Conservation (phyloP, 2,797 vertebrate genomes). For the Sebastes cheni region DNA sequence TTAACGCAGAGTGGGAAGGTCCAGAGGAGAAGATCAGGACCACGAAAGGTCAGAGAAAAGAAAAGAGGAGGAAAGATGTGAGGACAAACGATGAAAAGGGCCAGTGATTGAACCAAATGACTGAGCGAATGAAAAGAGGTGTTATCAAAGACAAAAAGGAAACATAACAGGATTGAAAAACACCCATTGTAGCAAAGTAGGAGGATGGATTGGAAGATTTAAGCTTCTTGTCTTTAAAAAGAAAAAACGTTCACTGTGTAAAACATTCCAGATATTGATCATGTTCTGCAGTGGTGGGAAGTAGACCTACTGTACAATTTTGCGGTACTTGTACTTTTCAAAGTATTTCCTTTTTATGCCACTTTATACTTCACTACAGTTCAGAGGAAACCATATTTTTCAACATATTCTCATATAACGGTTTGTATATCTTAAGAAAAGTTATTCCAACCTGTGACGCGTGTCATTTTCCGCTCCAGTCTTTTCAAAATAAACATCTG, state of each 20-base stretch:
- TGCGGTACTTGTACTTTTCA: too few relatives aligned
- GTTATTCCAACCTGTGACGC: too few relatives aligned
- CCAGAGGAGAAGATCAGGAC: background rate
- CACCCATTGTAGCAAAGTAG: background rate
- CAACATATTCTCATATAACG: too few relatives aligned
- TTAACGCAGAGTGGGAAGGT: slow-evolving; percentile 9
- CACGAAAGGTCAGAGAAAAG: background rate
- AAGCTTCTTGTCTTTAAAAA: background rate
- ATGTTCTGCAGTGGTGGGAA: too few relatives aligned
- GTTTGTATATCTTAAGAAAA: too few relatives aligned
- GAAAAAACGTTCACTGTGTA: background rate
- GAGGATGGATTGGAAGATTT: background rate
- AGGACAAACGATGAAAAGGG: background rate
- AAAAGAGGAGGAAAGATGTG: background rate
- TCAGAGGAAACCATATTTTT: too few relatives aligned
- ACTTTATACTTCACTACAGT: too few relatives aligned
- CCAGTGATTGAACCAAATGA: background rate
- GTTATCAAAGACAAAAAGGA: background rate
- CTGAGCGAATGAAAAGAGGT: background rate
- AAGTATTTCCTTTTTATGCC: too few relatives aligned
- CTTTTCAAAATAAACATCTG: too few relatives aligned
- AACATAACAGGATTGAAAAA: background rate
- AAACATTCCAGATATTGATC: background rate
- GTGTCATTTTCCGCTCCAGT: too few relatives aligned
- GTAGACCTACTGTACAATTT: too few relatives aligned